Conservation (phyloP, 2,113 vertebrate genomes). For the Nothoprocta pentlandii region DNA sequence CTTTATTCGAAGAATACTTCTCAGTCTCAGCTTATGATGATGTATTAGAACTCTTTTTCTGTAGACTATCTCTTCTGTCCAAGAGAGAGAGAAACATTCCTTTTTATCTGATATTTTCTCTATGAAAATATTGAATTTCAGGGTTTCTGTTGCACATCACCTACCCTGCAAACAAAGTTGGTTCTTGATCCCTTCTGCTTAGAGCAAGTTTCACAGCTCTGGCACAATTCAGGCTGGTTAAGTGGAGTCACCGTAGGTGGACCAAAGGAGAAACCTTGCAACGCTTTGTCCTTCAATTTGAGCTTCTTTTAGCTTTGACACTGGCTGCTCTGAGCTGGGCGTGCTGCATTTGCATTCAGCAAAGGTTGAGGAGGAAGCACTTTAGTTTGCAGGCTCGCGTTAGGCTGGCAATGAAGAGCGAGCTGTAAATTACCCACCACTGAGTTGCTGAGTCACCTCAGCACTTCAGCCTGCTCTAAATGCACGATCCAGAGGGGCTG, state of each 20-base stretch:
- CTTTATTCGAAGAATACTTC: background rate
- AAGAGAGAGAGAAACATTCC: background rate
- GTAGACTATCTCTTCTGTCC: background rate
- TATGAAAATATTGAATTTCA: background rate
- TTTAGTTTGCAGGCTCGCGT: background rate
- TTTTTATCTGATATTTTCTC: background rate
- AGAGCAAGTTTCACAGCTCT: background rate
- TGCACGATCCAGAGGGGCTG: constrained; percentile 55
- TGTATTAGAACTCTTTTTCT: background rate
- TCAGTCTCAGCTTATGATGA: background rate
- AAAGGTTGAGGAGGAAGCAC: background rate
- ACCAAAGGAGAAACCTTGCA: background rate
- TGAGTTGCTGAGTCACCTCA: constrained; percentile 62
- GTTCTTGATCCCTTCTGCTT: background rate
- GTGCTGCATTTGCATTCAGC: background rate
- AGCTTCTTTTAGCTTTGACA: background rate
- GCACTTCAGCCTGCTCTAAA: constrained; percentile 56
- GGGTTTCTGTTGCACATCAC: fast-evolving
- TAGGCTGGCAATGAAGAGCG: background rate
- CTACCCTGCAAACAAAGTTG: background rate
- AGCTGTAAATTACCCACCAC: constrained; percentile 66
- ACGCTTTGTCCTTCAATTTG: background rate
- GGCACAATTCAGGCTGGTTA: background rate
- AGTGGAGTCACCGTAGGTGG: background rate
- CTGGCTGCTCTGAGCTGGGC: background rate